Base-by-base conservation (phyloP, 37 sponge, comb jelly and placozoan species). In the Beroe ovata region DNA sequence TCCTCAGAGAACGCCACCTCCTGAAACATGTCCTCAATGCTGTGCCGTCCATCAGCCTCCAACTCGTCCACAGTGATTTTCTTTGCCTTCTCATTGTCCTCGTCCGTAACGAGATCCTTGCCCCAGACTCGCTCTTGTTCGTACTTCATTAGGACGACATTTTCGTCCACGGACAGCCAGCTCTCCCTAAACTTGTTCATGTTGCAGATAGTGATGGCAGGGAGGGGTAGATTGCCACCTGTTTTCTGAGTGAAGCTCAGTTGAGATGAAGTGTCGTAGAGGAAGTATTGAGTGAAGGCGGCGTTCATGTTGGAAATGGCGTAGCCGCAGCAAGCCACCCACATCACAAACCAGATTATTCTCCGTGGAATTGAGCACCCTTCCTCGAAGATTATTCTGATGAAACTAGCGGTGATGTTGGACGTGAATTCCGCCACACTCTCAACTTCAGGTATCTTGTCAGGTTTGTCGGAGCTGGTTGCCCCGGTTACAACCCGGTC, bases 121-220 rank as follows among this genome's bases (percentile, higher is more conserved):
- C 69, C 69, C 69, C 69, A 66, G 69, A 66, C 33, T 37, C 36
- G 29, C 69, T 26, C 69, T 3, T 29, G 29, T 37, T 66, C 69
- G 36, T 66, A 66, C 69, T 66, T 66, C 36, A 33, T 34, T 30
- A 66, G 16, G 8, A 66, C 69, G 8, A 34, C 35, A 16, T 66
- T 66, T 32, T 30, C 35, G 3, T 25, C 16, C 69, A 33, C 32
- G 36, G 11, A 34, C 36, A 66, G 34, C 69, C 69, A 66, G 16
- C 69, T 66, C 36, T 66, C 30, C 35, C 69, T 47, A 37, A 29
- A 66, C 36, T 66, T 66, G 36, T 66, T 66, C 33, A 66, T 26
- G 30, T 66, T 66, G 69, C 69, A 66, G 69, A 66, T 66, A 30
- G 69, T 66, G 33, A 66, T 66, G 69, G 69, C 69, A 14, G 69